Base-by-base conservation (phyloP, 2,888 invertebrate genomes). In the Erebia epiphron region DNA sequence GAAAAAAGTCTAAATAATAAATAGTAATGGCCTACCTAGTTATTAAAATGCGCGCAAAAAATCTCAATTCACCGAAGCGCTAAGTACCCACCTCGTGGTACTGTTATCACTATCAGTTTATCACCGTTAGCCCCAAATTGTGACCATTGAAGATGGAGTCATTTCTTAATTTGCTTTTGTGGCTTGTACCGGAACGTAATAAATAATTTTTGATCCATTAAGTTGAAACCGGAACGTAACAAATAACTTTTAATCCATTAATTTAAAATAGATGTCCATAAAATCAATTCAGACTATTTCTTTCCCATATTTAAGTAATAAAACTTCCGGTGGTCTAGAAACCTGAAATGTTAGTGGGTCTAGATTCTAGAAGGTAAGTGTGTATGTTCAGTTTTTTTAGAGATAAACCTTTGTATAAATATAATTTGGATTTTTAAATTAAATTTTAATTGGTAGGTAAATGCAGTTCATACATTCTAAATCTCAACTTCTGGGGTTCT, bases 101-200 rank as follows among this genome's bases (percentile, higher is more conserved):
- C 58, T 35, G 58, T 58, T 54, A 54, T 0, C 43, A 43, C 13
- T 46, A 18, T 14, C 13, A 11, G 18, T 1, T 21, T 60, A 60
- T 62, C 49, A 49, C 62, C 62, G 62, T 62, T 62, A 62, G 49
- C 21, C 5, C 11, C 61, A 43, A 43, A 43, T 43, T 41, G 16
- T 61, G 16, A 43, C 43, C 26, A 49, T 63, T n/a, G 54, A 35
- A 18, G 18, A 63, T 35, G 52, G 11, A 60, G 21, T 49, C 8
- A 62, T 62, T 49, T 35, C 16, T 64, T 63, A 50, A 63, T 63
- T 63, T 49, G 21, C 26, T 63, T 62, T 14, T 50, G 62, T n/a
- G 21, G 13, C 1, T 58, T n/a, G 61, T 16, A 43, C 43, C 61
- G 61, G 10, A 43, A 16, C 43, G 18, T 16, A 43, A 18, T 18